Percentiles rank a stretch among this genome's conserved stretches.
Evolutionary conservation across 2,113 vertebrate genomes (phyloP).

Genomic region (Zosterops lateralis): DNA sequence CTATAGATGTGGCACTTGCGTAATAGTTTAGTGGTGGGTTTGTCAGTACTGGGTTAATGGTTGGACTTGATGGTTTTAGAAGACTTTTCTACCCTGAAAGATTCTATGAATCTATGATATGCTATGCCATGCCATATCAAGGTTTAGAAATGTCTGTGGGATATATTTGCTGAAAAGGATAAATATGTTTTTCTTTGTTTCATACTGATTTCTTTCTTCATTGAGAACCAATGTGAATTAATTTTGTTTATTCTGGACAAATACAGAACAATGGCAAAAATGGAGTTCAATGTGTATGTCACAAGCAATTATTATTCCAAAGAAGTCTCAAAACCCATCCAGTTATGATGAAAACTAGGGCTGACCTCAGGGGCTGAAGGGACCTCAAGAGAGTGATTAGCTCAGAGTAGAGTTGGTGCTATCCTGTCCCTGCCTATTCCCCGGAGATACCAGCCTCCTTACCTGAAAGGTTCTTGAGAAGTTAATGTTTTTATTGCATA

Average conservation of each 20-base stretch:
- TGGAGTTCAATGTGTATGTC: background rate
- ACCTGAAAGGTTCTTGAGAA: accelerated
- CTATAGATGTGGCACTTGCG: background rate
- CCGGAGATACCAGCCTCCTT: background rate
- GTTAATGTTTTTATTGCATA: background rate
- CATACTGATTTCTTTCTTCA: background rate
- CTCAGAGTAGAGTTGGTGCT: background rate
- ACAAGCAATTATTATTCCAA: background rate
- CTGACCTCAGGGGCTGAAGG: background rate
- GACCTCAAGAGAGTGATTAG: background rate
- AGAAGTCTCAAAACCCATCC: background rate
- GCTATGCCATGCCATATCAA: background rate
- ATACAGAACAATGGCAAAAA: background rate
- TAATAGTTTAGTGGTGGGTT: background rate
- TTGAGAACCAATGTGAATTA: background rate
- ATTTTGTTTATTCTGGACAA: background rate
- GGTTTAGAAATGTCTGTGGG: background rate
- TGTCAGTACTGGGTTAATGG: background rate
- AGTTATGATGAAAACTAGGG: background rate
- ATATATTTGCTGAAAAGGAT: background rate
- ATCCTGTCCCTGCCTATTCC: background rate
- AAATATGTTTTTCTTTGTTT: background rate
- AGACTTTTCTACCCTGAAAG: background rate
- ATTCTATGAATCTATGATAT: background rate
- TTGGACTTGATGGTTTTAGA: accelerated